A percentile compares a stretch with the other conserved stretches of the same genome.
phyloP scores from a whole-genome alignment of 2,797 vertebrate species.

The Rousettus madagascariensis region DNA sequence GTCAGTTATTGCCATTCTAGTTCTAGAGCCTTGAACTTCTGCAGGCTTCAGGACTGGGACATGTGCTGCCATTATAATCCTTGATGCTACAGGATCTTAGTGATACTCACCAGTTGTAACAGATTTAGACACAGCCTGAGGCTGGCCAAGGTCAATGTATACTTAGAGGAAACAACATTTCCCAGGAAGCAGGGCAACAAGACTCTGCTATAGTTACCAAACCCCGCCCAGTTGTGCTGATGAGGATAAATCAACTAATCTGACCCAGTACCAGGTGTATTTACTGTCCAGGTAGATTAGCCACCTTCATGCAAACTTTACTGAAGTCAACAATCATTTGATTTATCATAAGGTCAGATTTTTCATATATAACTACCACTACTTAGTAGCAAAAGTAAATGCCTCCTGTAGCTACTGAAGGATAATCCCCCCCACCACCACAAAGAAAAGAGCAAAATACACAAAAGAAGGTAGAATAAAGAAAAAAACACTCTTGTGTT shows the following conservation, averaged over 20 bases:
- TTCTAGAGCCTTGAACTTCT: neutral
- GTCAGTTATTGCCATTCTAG: slow-evolving; percentile 73
- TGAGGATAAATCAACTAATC: neutral
- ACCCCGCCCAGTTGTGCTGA: neutral
- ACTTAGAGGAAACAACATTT: neutral
- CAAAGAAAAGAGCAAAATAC: neutral
- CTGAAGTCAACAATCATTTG: neutral
- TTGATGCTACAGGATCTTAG: neutral
- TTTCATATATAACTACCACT: neutral
- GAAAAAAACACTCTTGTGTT: neutral
- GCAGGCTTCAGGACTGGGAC: too few relatives aligned
- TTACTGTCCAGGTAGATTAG: neutral
- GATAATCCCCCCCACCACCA: neutral
- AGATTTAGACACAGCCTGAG: fast-evolving
- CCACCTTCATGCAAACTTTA: neutral
- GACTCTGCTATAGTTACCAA: neutral
- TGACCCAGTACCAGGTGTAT: neutral
- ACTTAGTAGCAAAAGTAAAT: neutral
- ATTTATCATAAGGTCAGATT: neutral
- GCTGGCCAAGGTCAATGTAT: fast-evolving
- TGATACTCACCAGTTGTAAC: neutral
- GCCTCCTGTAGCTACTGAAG: neutral
- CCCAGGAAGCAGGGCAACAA: neutral
- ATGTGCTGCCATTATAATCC: neutral
- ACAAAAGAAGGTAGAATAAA: neutral